Evolutionary conservation across 2,113 vertebrate species (phyloP).

Genomic region (Camelus dromedarius): DNA sequence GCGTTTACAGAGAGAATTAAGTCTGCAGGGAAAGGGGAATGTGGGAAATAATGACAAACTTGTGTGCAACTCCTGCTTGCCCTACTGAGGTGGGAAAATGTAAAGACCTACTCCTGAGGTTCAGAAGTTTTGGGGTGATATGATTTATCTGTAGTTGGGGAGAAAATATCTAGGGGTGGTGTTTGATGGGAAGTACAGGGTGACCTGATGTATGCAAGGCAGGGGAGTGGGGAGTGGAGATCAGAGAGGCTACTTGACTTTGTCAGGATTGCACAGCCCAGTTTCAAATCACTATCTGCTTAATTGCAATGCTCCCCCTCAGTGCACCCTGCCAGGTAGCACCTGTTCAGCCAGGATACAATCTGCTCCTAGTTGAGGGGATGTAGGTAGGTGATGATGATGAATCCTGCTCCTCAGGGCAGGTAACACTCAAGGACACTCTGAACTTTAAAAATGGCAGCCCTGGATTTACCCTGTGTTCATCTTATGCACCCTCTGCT

Average conservation of each 20-base stretch:
- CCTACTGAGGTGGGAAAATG: not conserved
- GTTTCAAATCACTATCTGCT: not conserved
- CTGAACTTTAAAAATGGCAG: not conserved
- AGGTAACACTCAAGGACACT: not conserved
- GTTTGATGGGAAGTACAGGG: not conserved
- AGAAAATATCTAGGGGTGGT: not conserved
- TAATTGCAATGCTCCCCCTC: not conserved
- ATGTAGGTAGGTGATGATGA: not conserved
- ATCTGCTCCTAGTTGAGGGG: not conserved
- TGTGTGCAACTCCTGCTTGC: not conserved
- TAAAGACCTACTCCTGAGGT: not conserved
- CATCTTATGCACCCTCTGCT: not conserved
- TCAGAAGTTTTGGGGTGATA: not conserved
- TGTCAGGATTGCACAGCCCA: not conserved
- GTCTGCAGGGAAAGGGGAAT: not conserved
- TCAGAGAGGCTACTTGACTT: not conserved
- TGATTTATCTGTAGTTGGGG: not conserved
- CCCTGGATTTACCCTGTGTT: not conserved
- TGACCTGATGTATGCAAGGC: not conserved
- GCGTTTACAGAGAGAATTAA: not conserved
- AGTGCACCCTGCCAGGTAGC: accelerated
- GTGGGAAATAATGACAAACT: not conserved
- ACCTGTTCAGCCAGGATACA: not conserved
- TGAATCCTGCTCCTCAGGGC: not conserved
- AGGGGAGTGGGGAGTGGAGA: not conserved